Evolutionary conservation across 2,888 invertebrate species (phyloP).

Genomic region (Cosmia pyralina): DNA sequence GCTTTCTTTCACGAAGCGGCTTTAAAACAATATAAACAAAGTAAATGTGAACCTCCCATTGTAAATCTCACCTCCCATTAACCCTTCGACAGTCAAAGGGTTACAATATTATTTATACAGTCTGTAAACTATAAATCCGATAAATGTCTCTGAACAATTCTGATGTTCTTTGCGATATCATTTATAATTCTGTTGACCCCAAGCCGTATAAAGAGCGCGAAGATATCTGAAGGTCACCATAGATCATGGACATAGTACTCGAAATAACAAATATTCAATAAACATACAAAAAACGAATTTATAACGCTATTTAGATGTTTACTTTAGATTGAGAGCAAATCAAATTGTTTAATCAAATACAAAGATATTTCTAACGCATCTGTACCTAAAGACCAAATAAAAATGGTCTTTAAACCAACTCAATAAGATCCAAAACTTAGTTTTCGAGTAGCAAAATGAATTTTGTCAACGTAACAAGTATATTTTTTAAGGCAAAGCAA

Average conservation of each 20-base stretch:
- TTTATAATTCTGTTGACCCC: slow-evolving; percentile 50
- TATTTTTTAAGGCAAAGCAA: slow-evolving; percentile 52
- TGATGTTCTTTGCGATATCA: slow-evolving; percentile 51
- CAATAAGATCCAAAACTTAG: neutral
- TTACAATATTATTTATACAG: slow-evolving; percentile 48
- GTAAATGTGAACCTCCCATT: slow-evolving; percentile 27
- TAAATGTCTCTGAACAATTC: slow-evolving; percentile 53
- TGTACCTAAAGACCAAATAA: slow-evolving; percentile 6
- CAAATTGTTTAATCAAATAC: slow-evolving; percentile 56
- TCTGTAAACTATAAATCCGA: slow-evolving; percentile 40
- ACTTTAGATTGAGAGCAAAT: slow-evolving; percentile 67
- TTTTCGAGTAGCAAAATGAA: neutral
- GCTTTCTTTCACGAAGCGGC: no score
- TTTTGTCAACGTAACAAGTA: slow-evolving; percentile 45
- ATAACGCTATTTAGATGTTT: slow-evolving; percentile 70
- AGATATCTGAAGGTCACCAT: slow-evolving; percentile 55
- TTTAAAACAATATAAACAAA: slow-evolving; percentile 22
- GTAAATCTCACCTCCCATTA: slow-evolving; percentile 40
- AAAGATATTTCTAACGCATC: neutral
- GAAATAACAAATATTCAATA: slow-evolving; percentile 63
- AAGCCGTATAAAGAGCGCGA: slow-evolving; percentile 44
- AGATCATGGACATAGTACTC: slow-evolving; percentile 51
- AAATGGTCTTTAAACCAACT: neutral
- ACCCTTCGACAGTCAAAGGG: slow-evolving; percentile 50
- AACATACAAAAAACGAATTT: slow-evolving; percentile 65